Evolutionary conservation across 2,113 vertebrate genomes (phyloP).

Genomic region (Myxocyprinus asiaticus): DNA sequence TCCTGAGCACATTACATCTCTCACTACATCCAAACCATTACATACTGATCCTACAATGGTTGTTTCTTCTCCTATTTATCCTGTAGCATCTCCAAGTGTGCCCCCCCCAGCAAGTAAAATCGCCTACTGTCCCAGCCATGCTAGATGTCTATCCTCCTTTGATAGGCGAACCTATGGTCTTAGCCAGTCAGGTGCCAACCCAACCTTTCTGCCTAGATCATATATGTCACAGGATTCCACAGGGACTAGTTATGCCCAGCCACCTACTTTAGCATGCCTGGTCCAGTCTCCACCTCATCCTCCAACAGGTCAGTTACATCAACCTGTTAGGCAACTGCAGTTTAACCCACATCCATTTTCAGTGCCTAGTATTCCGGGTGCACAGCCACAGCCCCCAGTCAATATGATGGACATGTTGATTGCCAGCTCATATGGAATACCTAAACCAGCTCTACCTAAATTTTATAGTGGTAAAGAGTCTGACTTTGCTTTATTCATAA

Average conservation of each 20-base stretch:
- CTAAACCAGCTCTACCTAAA: no score
- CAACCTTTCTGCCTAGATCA: no score
- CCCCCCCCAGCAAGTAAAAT: not conserved
- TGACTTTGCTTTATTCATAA: not conserved
- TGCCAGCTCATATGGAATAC: no score
- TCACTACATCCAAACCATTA: not conserved
- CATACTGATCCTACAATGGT: not conserved
- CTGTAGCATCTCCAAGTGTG: no score
- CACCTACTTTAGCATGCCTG: not conserved
- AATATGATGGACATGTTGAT: slow-evolving; percentile 1
- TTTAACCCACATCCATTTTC: not conserved
- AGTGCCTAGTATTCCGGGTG: not conserved
- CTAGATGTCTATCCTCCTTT: not conserved
- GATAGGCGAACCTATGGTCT: not conserved
- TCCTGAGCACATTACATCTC: not conserved
- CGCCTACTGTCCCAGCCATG: not conserved
- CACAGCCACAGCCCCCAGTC: not conserved
- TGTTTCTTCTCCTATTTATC: not conserved
- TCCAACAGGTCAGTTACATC: not conserved
- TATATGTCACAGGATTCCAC: no score
- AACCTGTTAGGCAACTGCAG: not conserved
- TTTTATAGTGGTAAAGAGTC: no score
- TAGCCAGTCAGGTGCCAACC: no score
- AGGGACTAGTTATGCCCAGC: no score
- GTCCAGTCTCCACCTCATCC: not conserved